A percentile compares a stretch with the other conserved stretches of the same genome.
Conservation (phyloP, 1,140 invertebrate genomes). For the Lanistes nyassanus region DNA sequence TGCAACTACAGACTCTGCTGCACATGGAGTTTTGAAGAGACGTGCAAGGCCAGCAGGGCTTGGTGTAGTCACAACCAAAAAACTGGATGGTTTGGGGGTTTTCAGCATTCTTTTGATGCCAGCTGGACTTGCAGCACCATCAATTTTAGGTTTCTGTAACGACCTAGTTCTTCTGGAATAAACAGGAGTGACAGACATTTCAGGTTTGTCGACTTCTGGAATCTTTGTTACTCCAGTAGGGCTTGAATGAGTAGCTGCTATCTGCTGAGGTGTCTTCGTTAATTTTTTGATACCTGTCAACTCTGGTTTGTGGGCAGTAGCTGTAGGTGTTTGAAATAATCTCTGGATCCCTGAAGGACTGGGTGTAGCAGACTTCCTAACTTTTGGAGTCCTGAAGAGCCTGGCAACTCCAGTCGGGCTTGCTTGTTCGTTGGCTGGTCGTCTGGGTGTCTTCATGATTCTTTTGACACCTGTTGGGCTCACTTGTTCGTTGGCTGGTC, state of each 20-base stretch:
- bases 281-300: not conserved
- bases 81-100: not conserved
- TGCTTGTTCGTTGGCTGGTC: constrained; percentile 10
- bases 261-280: constrained; percentile 1
- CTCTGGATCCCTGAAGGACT: constrained; percentile 2
- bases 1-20: not conserved
- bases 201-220: no score
- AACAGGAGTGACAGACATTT: no score
- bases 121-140: not conserved
- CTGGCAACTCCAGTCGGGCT: constrained; percentile 37
- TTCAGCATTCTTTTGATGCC: not conserved
- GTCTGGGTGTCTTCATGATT: constrained; percentile 35
- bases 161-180: no score
- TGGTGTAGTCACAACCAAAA: not conserved
- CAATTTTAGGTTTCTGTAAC: no score
- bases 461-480: constrained; percentile 32
- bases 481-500: not conserved
- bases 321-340: not conserved
- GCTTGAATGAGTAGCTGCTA: no score
- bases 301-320: not conserved
- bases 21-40: constrained; percentile 2
- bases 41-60: not conserved
- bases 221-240: no score
- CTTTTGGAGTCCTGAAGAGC: constrained; percentile 40
- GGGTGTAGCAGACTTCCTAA: constrained; percentile 16